Conservation (phyloP, 2,113 vertebrate species). For the Anseranas semipalmata region DNA sequence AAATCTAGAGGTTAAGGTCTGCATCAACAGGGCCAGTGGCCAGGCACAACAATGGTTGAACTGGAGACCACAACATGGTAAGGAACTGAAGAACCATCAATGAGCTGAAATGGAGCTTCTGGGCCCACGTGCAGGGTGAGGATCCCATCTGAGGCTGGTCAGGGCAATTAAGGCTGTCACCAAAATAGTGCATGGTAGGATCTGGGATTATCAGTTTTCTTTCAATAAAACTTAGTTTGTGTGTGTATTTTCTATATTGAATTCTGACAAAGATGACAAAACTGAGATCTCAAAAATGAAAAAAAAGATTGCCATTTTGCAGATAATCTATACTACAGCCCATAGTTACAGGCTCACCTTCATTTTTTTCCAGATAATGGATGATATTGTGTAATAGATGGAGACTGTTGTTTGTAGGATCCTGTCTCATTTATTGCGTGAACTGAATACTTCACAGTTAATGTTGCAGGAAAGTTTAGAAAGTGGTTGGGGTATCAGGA, state of each 20-base stretch:
- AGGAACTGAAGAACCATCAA: too few species aligned
- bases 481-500: background rate
- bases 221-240: background rate
- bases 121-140: too few species aligned
- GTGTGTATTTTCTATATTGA: background rate
- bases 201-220: background rate
- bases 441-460: background rate
- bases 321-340: background rate
- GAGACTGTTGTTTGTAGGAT: background rate
- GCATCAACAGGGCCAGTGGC: background rate
- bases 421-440: background rate
- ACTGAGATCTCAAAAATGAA: background rate
- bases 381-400: background rate
- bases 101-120: too few species aligned
- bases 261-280: background rate
- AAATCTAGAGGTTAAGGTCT: background rate
- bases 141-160: too few species aligned
- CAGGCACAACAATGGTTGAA: too few species aligned
- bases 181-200: background rate
- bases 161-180: background rate
- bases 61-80: too few species aligned
- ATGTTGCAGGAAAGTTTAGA: background rate
- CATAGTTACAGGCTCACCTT: background rate
- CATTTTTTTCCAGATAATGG: background rate
- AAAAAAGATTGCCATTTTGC: background rate